phyloP scores from a whole-genome alignment of 2,888 invertebrate species.

The Physocephala rufipes region DNA sequence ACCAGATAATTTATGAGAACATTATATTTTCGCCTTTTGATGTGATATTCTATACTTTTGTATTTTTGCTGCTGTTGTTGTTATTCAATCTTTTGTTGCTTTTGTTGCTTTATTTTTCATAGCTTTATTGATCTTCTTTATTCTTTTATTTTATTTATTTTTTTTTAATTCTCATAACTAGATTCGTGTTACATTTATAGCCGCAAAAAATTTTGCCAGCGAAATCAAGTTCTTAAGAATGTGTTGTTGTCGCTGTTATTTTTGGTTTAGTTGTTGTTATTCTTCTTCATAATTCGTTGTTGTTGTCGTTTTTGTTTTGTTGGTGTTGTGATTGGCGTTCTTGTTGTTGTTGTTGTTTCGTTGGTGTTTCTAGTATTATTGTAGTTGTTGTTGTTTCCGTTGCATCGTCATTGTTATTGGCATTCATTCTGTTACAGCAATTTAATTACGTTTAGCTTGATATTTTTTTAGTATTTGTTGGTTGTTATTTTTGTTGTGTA shows the following conservation, averaged over 20 bases:
- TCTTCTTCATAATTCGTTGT: too few species aligned
- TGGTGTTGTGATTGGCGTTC: neutral
- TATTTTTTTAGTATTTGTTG: neutral
- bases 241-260: too few species aligned
- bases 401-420: slow-evolving; percentile 9
- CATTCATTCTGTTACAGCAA: slow-evolving; percentile 16
- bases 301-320: too few species aligned
- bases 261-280: too few species aligned
- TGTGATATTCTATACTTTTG: neutral
- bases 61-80: neutral
- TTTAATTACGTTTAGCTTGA: slow-evolving; percentile 25
- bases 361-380: neutral
- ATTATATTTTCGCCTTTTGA: slow-evolving; percentile 5
- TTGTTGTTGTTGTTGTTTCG: neutral
- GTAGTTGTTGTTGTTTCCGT: slow-evolving; percentile 4
- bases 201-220: slow-evolving; percentile 15
- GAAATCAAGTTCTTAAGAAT: slow-evolving; percentile 32
- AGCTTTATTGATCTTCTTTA: neutral
- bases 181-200: slow-evolving; percentile 13
- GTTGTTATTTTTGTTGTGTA: neutral
- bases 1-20: neutral
- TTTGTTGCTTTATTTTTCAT: neutral
- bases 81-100: neutral
- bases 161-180: neutral
- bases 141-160: neutral